Conservation (phyloP, 2,113 vertebrate species). For the Pycnonotus jocosus region DNA sequence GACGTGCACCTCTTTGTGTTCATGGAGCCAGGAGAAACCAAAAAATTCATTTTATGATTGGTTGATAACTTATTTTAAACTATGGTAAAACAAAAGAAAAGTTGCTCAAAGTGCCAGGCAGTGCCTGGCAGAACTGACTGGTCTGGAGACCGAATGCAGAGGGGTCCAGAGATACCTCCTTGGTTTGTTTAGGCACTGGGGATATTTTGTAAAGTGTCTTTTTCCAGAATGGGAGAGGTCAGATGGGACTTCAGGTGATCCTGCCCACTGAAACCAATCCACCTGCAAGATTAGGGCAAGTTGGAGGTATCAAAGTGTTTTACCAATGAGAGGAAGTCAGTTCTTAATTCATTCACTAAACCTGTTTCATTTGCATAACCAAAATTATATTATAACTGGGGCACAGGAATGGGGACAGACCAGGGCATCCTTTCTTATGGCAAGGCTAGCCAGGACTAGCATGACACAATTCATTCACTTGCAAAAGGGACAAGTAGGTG, state of each 20-base stretch:
- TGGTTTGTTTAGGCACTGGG: constrained; percentile 22
- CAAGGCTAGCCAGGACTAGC: constrained; percentile 4
- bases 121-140: constrained; percentile 17
- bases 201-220: constrained; percentile 29
- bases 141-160: neutral
- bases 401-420: neutral
- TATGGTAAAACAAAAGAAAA: constrained; percentile 13
- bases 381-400: neutral
- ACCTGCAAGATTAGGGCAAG: neutral
- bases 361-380: neutral
- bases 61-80: constrained; percentile 45
- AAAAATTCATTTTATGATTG: constrained; percentile 69
- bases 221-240: neutral
- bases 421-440: neutral
- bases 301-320: neutral
- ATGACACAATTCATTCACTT: neutral
- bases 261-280: neutral
- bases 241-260: neutral
- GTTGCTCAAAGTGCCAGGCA: neutral
- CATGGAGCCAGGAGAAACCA: constrained; percentile 81
- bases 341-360: constrained; percentile 8
- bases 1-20: constrained; percentile 87
- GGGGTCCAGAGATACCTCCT: constrained; percentile 6
- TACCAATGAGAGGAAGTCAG: neutral
- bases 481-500: neutral